A percentile compares a stretch with the other conserved stretches of the same genome.
These are phyloP conservation scores for Bradypus variegatus DNA, from an alignment of 2,797 vertebrate genomes.

Conservation along the genomic window DNA sequence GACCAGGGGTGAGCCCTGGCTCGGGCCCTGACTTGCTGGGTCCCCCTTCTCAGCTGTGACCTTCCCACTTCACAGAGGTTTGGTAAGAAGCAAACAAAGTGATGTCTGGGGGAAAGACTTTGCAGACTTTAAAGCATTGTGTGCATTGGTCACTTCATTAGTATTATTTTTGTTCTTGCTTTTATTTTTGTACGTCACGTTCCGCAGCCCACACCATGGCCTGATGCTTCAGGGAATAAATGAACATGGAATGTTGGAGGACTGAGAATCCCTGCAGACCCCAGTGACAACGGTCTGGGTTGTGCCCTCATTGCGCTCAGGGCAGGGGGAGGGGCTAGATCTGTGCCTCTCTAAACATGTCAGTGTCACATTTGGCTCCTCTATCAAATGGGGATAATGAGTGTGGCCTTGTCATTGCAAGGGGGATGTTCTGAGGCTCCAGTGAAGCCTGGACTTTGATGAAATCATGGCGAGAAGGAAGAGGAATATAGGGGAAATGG, in stretches of 20 bases:
- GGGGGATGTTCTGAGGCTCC: too few species aligned
- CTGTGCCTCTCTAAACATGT: background rate
- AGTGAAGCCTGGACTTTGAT: background rate
- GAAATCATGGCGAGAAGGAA: background rate
- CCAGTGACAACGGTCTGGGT: background rate
- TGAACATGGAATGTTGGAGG: background rate
- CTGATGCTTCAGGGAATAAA: too few species aligned
- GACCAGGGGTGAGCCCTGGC: background rate
- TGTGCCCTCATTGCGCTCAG: background rate
- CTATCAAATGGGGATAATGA: too few species aligned
- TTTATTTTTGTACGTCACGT: background rate
- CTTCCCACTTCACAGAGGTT: background rate
- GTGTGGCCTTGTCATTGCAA: background rate
- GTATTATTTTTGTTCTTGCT: too few species aligned
- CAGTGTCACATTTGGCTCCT: background rate
- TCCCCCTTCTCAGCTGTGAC: background rate
- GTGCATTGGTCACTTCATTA: background rate
- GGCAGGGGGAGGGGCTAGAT: background rate
- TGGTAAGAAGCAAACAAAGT: background rate
- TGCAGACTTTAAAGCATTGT: background rate
- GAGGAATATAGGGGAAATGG: background rate
- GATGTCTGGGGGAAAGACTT: background rate
- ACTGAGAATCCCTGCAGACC: background rate
- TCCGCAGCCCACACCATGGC: background rate
- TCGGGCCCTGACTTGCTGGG: background rate